Evolutionary conservation across 2,797 vertebrate genomes (phyloP), one percentile per base, ranked within the genome.

Genomic region (Anguilla obscura): DNA sequence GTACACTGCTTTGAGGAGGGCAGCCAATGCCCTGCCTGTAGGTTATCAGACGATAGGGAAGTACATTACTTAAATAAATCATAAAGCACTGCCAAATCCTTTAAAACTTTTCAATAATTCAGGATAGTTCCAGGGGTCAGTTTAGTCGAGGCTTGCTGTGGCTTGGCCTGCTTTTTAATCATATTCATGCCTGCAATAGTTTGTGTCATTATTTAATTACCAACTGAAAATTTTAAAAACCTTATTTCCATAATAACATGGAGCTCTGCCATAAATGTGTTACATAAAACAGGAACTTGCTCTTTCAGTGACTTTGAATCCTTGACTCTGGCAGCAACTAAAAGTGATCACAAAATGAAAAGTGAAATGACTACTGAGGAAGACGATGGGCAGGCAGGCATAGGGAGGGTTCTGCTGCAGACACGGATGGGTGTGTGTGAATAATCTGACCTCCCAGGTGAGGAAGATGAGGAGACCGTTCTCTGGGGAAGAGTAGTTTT

Each of bases 401-500:
- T 52, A 21, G 3, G 3, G 14, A 58, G 0, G 54, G 30, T 12
- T 60, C 18, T 16, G 18, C 66, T 5, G 30, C 21, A 27, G 76
- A n/a, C 16, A 40, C 7, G 40, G 52, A 16, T 27, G 48, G 27
- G 40, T 27, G 24, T 50, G 66, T 66, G 60, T 27, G 48, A 76
- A 36, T 56, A 76, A 50, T 56, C 52, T n/a, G 74, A 36, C 56
- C 79, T 52, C 27, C 36, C 45, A 54, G 2, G 14, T 21, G 18
- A 3, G 33, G n/a, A 21, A 56, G 45, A 88, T 21, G 58, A 48
- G 45, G 58, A 27, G 5, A n/a, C 40, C 52, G 27, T 14, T 60
- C 79, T 52, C 74, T 89, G 79, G n/a, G 30, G 58, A 48, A 66
- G 6, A 33, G 76, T 45, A 54, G 48, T 83, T 40, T 18, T 50